phyloP scores from a whole-genome alignment of 1,140 invertebrate species.

The Holotrichia oblita region DNA sequence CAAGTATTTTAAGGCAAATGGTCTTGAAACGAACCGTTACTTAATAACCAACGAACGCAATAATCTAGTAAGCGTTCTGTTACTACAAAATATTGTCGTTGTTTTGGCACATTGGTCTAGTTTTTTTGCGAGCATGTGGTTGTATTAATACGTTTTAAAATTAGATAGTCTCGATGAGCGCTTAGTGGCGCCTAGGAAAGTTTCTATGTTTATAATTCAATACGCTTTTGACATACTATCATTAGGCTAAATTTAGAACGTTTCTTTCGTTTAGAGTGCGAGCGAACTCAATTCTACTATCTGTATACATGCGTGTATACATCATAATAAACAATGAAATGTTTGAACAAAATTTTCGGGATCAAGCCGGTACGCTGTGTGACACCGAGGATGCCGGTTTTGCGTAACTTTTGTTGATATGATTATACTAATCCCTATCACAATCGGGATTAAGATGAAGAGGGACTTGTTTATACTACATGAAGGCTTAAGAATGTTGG shows the following conservation, averaged over 20 bases:
- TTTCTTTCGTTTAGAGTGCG: slow-evolving; percentile 9
- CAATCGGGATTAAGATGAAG: slow-evolving; percentile 18
- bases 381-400: slow-evolving; percentile 1
- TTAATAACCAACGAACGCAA: neutral
- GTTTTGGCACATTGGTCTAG: slow-evolving; percentile 29
- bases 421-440: slow-evolving; percentile 12
- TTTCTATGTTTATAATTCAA: slow-evolving; percentile 36
- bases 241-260: slow-evolving; percentile 30
- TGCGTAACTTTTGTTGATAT: slow-evolving; percentile 20
- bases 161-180: slow-evolving; percentile 25
- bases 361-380: slow-evolving; percentile 8
- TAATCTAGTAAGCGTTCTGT: neutral
- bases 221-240: slow-evolving; percentile 22
- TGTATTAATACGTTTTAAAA: slow-evolving; percentile 28
- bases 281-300: neutral
- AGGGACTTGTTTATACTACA: neutral
- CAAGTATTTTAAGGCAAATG: no score
- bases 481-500: slow-evolving; percentile 17
- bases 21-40: neutral
- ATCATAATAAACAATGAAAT: slow-evolving; percentile 14
- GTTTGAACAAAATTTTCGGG: neutral
- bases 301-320: neutral
- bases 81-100: slow-evolving; percentile 1
- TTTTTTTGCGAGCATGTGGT: slow-evolving; percentile 23
- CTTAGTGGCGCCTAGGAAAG: slow-evolving; percentile 27